A percentile compares a stretch with the other conserved stretches of the same genome.
Conservation (phyloP, 2,113 vertebrate genomes). For the Rana temporaria region DNA sequence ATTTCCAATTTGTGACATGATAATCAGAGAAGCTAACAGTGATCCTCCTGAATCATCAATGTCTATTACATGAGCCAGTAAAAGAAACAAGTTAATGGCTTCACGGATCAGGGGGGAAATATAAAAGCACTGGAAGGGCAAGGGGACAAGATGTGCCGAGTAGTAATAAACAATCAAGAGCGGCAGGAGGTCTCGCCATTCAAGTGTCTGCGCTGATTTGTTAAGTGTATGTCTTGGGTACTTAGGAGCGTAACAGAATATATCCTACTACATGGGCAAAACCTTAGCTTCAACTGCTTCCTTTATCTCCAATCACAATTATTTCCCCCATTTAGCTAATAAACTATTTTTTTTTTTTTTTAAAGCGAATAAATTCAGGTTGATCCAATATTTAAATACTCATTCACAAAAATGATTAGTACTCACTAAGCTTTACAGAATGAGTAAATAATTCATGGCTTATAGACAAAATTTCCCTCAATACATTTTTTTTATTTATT, state of each 20-base stretch:
- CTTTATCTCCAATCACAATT: no score
- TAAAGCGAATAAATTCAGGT: no score
- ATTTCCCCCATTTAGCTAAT: no score
- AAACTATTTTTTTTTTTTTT: no score
- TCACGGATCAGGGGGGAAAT: conserved; percentile 11
- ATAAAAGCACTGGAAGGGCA: conserved; percentile 4
- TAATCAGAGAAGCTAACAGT: neutral
- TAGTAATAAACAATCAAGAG: neutral
- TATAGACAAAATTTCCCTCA: no score
- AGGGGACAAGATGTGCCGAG: neutral
- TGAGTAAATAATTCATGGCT: no score
- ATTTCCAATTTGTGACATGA: conserved; percentile 1
- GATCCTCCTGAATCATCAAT: conserved; percentile 1
- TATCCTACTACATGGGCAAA: neutral
- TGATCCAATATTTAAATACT: no score
- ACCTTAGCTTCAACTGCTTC: neutral
- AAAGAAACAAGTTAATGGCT: conserved; percentile 18
- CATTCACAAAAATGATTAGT: no score
- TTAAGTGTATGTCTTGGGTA: neutral
- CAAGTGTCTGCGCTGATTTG: neutral
- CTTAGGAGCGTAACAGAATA: neutral
- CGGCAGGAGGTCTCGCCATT: neutral
- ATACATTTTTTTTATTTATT: no score
- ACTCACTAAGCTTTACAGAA: no score
- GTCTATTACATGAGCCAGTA: neutral